Conservation (phyloP, 1,140 invertebrate genomes). For the Neoseiulus cucumeris region DNA sequence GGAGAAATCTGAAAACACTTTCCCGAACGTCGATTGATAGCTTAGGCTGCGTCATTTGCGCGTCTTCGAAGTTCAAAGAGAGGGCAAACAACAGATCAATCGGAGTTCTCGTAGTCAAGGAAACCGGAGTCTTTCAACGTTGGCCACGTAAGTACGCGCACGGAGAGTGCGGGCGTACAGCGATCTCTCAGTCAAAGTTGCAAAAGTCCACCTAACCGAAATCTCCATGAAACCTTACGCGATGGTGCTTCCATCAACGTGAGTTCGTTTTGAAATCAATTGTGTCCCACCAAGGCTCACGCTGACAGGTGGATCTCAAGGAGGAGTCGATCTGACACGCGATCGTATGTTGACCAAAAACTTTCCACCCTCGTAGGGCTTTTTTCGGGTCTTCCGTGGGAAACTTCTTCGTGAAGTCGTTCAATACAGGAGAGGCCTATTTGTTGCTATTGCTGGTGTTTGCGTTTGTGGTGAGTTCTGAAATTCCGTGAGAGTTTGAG, state of each 20-base stretch:
- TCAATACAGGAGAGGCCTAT: constrained; percentile 5
- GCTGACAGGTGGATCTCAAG: background rate
- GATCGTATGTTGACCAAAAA: background rate
- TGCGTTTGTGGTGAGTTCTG: background rate
- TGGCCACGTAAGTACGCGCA: no score
- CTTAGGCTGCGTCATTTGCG: no score
- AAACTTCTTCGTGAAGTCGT: constrained; percentile 9
- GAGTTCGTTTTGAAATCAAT: background rate
- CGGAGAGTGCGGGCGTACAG: no score
- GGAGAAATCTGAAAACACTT: no score
- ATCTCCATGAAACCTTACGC: constrained; percentile 10
- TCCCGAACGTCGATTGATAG: no score
- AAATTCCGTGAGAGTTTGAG: no score
- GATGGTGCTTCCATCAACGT: constrained; percentile 9
- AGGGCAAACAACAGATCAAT: no score
- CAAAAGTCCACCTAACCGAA: no score
- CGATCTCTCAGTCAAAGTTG: no score
- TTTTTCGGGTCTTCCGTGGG: constrained; percentile 8
- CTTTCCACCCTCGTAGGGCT: background rate
- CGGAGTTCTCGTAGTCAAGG: no score
- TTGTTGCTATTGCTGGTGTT: background rate
- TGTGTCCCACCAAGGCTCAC: background rate
- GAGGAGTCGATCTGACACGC: background rate
- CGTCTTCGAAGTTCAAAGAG: no score
- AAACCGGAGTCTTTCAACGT: no score